Base-by-base conservation (phyloP, 2,113 vertebrate genomes). In the Rhynchomys soricoides region DNA sequence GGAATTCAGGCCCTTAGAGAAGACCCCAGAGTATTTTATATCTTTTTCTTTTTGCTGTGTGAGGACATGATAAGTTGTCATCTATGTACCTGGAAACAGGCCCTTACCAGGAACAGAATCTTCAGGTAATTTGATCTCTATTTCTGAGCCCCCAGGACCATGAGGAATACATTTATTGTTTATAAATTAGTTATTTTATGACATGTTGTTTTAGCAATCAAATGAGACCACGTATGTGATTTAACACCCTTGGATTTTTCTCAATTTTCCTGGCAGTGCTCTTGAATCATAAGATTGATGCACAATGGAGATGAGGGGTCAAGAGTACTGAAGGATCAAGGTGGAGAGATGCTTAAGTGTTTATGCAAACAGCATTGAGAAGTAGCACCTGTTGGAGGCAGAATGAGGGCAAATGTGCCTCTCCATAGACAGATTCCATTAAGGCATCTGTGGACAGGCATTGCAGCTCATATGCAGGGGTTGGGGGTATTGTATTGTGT, bases 41-140 rank as follows among this genome's bases (percentile, higher is more conserved):
- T 40, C 4, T n/a, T 2, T 48, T 16, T 74, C 31, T n/a, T 48
- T 59, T 40, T 2, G 8, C 48, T 50, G 1, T 40, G 31, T 75
- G 40, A 75, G 26, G 75, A 57, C 5, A 40, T 13, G 22, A 8
- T 0, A 0, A n/a, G 34, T 21, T 11, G 19, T 3, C 10, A 8
- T 74, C 66, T 3, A 5, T 37, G 22, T 22, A 21, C 17, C 52
- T 43, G 24, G 19, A 87, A 81, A 64, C 6, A 21, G 15, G 5
- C 29, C 8, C 13, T n/a, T 55, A 4, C 1, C 11, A 48, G 50
- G 40, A 48, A 70, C 26, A 12, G 4, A 85, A 70, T 21, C 82
- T 75, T 34, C 31, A 57, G 37, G 31, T 40, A 40, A 8, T n/a
- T 81, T 68, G 31, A 22, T 66, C 13, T 68, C 13, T 8, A 71